Conservation (phyloP, 2,888 invertebrate genomes). For the Trissoscelio sp. region DNA sequence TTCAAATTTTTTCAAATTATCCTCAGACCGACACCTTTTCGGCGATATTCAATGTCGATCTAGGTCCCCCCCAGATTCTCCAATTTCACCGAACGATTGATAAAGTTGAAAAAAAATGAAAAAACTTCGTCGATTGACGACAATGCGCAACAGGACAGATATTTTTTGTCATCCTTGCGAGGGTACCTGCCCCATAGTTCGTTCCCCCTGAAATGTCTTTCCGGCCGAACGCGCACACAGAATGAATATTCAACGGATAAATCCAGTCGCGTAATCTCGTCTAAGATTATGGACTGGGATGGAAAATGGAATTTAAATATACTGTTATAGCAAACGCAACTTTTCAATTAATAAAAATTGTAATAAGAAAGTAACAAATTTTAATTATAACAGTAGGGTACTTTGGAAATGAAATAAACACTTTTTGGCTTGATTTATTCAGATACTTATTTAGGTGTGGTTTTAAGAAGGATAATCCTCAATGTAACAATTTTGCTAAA, state of each 20-base stretch:
- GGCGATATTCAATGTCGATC: constrained; percentile 27
- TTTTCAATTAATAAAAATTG: too few species aligned
- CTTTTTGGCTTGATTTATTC: constrained; percentile 25
- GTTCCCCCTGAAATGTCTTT: constrained; percentile 78
- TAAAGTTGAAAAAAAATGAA: constrained; percentile 17
- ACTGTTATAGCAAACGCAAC: too few species aligned
- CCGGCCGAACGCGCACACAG: constrained; percentile 78
- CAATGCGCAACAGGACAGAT: constrained; percentile 45
- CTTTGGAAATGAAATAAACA: too few species aligned
- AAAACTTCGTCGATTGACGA: constrained; percentile 43
- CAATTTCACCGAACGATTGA: constrained; percentile 23
- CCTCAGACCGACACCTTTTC: not conserved
- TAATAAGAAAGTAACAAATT: too few species aligned
- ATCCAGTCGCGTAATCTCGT: constrained; percentile 67
- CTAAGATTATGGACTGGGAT: constrained; percentile 60
- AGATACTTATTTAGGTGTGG: constrained; percentile 6
- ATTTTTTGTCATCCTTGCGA: constrained; percentile 62
- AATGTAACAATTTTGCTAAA: constrained; percentile 55
- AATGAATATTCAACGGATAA: constrained; percentile 74
- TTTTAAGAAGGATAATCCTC: constrained; percentile 51
- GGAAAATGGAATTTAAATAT: constrained; percentile 61
- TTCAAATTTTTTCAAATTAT: too few species aligned
- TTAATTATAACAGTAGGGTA: too few species aligned
- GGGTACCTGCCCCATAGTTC: constrained; percentile 73
- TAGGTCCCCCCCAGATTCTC: constrained; percentile 28